Conservation (phyloP, 2,888 invertebrate species). For the Melinaea marsaeus region DNA sequence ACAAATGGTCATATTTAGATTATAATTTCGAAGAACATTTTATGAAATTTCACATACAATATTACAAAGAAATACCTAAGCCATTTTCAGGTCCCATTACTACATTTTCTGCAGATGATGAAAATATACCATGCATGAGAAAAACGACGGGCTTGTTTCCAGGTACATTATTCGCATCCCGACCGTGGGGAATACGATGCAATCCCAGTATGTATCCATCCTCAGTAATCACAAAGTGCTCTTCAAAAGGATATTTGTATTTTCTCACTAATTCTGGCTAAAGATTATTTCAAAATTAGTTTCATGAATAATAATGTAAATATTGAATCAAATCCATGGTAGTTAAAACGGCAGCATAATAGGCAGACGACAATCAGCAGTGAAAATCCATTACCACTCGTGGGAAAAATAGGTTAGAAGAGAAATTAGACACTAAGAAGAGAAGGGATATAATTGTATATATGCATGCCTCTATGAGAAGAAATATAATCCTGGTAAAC, state of each 20-base stretch:
- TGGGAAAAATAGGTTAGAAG: no score
- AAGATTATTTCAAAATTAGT: no score
- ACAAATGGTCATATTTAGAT: background rate
- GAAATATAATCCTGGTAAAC: no score
- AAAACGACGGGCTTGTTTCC: conserved; percentile 34
- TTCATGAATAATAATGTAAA: no score
- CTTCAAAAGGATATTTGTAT: conserved; percentile 78
- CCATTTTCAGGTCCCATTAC: conserved; percentile 31
- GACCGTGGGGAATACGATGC: conserved; percentile 39
- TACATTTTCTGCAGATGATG: conserved; percentile 31
- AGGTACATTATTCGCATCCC: conserved; percentile 15
- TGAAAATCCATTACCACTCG: no score
- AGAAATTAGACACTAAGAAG: no score
- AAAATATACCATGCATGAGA: conserved; percentile 40
- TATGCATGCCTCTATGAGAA: no score
- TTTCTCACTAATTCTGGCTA: conserved; percentile 77
- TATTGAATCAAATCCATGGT: no score
- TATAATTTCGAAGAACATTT: background rate
- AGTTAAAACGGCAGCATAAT: no score
- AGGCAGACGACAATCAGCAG: no score
- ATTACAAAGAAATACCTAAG: conserved; percentile 32
- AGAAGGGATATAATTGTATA: no score
- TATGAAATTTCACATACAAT: background rate
- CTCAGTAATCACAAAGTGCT: conserved; percentile 35
- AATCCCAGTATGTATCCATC: conserved; percentile 42